Conservation (phyloP, 2,888 invertebrate species). For the Troglohyphantes excavatus region DNA sequence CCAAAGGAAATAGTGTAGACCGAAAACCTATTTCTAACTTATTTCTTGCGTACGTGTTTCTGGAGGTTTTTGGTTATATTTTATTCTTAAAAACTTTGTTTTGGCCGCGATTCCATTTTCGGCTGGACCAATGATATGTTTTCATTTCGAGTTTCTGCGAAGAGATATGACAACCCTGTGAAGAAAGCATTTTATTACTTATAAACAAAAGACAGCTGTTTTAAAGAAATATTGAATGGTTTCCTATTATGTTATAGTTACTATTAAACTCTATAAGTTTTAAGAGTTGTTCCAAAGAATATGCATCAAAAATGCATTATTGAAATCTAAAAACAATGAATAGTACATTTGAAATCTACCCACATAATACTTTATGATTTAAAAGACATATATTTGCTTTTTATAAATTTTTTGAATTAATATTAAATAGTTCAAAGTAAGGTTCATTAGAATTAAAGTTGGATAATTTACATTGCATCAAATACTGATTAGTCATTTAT, state of each 20-base stretch:
- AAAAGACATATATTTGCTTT: too few species aligned
- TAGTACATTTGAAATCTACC: too few species aligned
- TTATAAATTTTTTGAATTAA: too few species aligned
- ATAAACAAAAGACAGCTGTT: background rate
- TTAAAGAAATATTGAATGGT: background rate
- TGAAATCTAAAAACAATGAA: too few species aligned
- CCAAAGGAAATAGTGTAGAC: slow-evolving; percentile 64
- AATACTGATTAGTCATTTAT: too few species aligned
- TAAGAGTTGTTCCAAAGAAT: too few species aligned
- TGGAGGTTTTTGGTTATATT: slow-evolving; percentile 35
- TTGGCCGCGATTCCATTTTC: slow-evolving; percentile 42
- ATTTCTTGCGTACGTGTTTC: slow-evolving; percentile 62
- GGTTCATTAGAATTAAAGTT: too few species aligned
- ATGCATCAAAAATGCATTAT: too few species aligned
- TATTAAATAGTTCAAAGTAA: too few species aligned
- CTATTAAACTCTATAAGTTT: too few species aligned
- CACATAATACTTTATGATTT: too few species aligned
- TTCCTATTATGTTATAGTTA: background rate
- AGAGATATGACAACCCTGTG: background rate
- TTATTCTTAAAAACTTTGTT: slow-evolving; percentile 36
- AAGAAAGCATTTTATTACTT: slow-evolving; percentile 34
- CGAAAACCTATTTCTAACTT: slow-evolving; percentile 62
- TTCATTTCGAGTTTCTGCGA: slow-evolving; percentile 29
- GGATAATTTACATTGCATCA: too few species aligned
- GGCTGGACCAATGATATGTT: slow-evolving; percentile 48